Evolutionary conservation across 2,888 invertebrate species (phyloP), one percentile per base, ranked within the genome.

Genomic region (Phrixothrix hirtus): DNA sequence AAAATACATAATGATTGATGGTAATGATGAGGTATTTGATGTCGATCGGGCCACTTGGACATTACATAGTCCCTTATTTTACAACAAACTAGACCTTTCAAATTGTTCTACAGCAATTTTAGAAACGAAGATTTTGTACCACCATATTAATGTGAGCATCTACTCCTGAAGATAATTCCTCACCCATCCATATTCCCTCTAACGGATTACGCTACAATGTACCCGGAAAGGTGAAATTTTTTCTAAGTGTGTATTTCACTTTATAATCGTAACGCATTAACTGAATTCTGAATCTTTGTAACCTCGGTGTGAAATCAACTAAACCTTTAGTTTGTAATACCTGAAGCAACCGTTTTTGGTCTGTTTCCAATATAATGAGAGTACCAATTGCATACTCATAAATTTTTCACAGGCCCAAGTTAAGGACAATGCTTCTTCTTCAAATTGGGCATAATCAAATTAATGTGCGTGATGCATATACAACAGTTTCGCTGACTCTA

Each of bases 271-370:
- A 57, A 2, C 57, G 27, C 55, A 59, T 57, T 12, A 57, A 16
- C 11, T 57, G 14, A 3, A 55, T 48, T 14, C 57, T 15, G 27
- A 55, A 57, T 9, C 57, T 7, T 27, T 59, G 57, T 36, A 57
- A 41, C 9, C 58, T 27, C 9, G 69, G 66, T 2, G 68, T 63
- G 4, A 72, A 45, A 3, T 64, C 65, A 46, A 62, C 61, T 11
- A 72, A 41, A 15, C 55, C 27, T 43, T 71, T 72, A 4, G 59
- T 58, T n/a, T n/a, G n/a, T n/a, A n/a, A n/a, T n/a, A n/a, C n/a
- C n/a, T n/a, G n/a, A n/a, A n/a, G n/a, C n/a, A n/a, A 60, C 58
- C 11, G 72, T 37, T 4, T 30, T n/a, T 3, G 30, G 3, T 30
- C n/a, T n/a, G 3, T n/a, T n/a, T n/a, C n/a, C n/a, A n/a, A n/a